Conservation (phyloP, 92 coral and sea anemone genomes). For the Meandrina meandrites region DNA sequence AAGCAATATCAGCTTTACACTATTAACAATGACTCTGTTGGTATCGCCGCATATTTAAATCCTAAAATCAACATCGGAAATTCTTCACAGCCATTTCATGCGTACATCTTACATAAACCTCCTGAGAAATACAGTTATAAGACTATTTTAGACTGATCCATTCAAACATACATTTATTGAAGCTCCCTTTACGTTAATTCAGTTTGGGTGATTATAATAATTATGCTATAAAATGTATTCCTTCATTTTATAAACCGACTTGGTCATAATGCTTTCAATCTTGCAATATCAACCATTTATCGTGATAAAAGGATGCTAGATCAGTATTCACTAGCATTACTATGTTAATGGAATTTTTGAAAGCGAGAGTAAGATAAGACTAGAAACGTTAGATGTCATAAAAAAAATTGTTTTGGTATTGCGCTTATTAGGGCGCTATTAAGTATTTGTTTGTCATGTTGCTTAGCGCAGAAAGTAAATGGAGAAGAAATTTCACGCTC, state of each 20-base stretch:
- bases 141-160: not conserved
- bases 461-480: not conserved
- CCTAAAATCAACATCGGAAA: not conserved
- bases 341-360: not conserved
- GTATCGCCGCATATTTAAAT: not conserved
- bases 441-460: conserved; percentile 13
- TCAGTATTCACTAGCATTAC: not conserved
- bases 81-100: no score
- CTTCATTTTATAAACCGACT: no score
- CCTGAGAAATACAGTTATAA: not conserved
- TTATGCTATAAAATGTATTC: no score
- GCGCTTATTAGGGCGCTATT: not conserved
- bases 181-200: not conserved
- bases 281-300: not conserved
- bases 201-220: not conserved
- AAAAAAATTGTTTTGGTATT: not conserved
- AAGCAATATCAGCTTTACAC: not conserved
- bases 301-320: not conserved
- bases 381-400: not conserved
- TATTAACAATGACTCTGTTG: not conserved
- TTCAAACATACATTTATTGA: no score
- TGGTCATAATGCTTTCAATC: no score
- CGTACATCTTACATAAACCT: no score
- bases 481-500: not conserved
- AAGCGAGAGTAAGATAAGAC: not conserved